phyloP scores from a whole-genome alignment of 2,113 vertebrate genomes.

The Chitala chitala region DNA sequence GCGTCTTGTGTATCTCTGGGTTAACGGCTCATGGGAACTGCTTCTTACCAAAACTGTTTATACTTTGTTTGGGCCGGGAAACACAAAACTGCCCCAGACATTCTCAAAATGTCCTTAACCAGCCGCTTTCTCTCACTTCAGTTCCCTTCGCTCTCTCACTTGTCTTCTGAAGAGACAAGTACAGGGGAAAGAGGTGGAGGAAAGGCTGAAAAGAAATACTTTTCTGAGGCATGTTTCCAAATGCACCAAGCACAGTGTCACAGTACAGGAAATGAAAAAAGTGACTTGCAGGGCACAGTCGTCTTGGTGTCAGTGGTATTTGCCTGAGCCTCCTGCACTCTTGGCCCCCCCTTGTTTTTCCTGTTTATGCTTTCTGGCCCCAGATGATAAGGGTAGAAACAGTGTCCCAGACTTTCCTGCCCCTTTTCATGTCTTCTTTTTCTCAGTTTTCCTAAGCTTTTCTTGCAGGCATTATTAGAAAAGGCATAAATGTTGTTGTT shows the following conservation, averaged over 20 bases:
- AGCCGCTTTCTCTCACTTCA: background rate
- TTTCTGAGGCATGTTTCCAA: background rate
- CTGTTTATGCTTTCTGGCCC: constrained; percentile 35
- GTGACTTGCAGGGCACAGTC: too few relatives aligned
- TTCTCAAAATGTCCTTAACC: background rate
- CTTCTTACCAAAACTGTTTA: constrained; percentile 7
- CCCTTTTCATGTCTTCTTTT: background rate
- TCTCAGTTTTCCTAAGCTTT: too few relatives aligned
- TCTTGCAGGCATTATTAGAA: background rate
- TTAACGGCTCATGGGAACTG: background rate
- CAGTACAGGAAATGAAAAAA: background rate
- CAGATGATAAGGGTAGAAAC: constrained; percentile 46
- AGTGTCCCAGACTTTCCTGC: constrained; percentile 49
- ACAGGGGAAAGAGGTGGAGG: background rate
- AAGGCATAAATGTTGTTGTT: background rate
- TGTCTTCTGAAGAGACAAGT: background rate
- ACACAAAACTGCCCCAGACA: background rate
- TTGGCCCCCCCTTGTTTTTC: constrained; percentile 35
- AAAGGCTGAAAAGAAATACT: background rate
- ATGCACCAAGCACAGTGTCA: background rate
- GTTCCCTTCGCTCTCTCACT: background rate
- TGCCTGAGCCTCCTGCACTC: too few relatives aligned
- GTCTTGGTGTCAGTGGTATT: too few relatives aligned
- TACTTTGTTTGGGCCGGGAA: constrained; percentile 47
- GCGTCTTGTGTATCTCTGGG: constrained; percentile 40